Conservation (phyloP, 2,797 vertebrate species). For the Geotrypetes seraphini region DNA sequence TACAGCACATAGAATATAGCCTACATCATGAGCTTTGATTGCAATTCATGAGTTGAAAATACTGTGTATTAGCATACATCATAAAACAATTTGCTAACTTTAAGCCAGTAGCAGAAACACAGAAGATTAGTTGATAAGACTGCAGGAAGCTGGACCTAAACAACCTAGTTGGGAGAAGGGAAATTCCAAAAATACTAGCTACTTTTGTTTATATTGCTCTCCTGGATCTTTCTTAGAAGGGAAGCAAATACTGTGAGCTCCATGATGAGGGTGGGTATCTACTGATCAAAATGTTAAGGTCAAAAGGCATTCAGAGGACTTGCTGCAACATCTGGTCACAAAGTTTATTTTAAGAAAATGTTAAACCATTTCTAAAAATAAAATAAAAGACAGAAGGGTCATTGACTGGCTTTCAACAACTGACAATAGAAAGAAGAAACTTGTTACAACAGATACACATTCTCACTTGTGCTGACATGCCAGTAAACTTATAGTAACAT, state of each 20-base stretch:
- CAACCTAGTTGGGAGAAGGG: constrained; percentile 6
- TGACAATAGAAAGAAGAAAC: no score
- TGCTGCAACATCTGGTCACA: constrained; percentile 2
- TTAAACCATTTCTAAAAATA: not conserved
- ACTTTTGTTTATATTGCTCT: constrained; percentile 18
- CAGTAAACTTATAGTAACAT: no score
- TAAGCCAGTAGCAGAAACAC: no score
- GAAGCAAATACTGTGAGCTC: constrained; percentile 8
- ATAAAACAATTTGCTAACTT: no score
- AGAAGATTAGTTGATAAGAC: no score
- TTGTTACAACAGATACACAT: no score
- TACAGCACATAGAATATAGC: no score
- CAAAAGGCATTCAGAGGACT: constrained; percentile 4
- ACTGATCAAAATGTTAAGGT: constrained; percentile 1
- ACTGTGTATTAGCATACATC: no score
- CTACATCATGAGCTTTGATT: no score
- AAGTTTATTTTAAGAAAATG: not conserved
- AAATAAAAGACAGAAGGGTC: not conserved
- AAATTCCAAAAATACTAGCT: constrained; percentile 14
- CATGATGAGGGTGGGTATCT: constrained; percentile 1
- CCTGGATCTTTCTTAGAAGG: constrained; percentile 8
- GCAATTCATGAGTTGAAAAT: no score
- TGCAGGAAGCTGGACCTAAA: constrained; percentile 19
- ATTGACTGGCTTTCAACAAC: not conserved
- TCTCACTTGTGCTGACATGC: no score